Percentiles rank a stretch among this genome's conserved stretches.
These are phyloP conservation scores for Hydriomena furcata DNA, from an alignment of 2,888 invertebrate species.

Conservation along the genomic window DNA sequence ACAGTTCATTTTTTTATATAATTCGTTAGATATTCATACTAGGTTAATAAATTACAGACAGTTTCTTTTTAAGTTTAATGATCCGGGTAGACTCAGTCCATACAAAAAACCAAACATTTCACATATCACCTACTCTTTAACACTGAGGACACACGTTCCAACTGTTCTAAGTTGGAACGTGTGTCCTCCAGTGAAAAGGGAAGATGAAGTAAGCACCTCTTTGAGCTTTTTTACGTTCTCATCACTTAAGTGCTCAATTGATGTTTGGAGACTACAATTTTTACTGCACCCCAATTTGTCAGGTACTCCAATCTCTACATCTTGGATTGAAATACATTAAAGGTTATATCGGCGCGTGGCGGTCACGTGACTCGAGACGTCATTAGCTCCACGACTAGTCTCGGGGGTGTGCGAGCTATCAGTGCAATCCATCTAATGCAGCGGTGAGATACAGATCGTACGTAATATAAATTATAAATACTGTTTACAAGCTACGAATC, in stretches of 20 bases:
- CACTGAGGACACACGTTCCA: no score
- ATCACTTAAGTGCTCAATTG: slow-evolving; percentile 6
- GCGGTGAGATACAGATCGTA: slow-evolving; percentile 30
- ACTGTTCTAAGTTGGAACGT: no score
- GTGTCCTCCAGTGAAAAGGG: no score
- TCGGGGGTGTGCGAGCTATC: slow-evolving; percentile 51
- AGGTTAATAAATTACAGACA: no score
- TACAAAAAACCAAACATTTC: no score
- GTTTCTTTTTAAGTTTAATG: no score
- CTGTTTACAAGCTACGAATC: neutral
- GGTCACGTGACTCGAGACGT: slow-evolving; percentile 75
- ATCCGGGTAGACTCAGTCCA: no score
- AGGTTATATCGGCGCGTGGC: slow-evolving; percentile 68
- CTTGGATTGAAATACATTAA: slow-evolving; percentile 46
- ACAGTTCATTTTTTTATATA: no score
- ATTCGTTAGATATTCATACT: no score
- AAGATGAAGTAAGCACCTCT: no score
- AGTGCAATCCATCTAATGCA: slow-evolving; percentile 37
- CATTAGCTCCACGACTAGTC: slow-evolving; percentile 70
- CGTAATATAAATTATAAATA: slow-evolving; percentile 21
- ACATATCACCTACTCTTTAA: no score
- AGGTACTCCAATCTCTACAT: slow-evolving; percentile 37
- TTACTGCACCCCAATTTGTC: slow-evolving; percentile 30
- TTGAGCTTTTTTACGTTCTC: neutral
- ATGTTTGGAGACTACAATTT: slow-evolving; percentile 13